These are phyloP conservation scores for Caenorhabditis sulstoni DNA, from an alignment of 2,888 invertebrate species.

Conservation along the genomic window DNA sequence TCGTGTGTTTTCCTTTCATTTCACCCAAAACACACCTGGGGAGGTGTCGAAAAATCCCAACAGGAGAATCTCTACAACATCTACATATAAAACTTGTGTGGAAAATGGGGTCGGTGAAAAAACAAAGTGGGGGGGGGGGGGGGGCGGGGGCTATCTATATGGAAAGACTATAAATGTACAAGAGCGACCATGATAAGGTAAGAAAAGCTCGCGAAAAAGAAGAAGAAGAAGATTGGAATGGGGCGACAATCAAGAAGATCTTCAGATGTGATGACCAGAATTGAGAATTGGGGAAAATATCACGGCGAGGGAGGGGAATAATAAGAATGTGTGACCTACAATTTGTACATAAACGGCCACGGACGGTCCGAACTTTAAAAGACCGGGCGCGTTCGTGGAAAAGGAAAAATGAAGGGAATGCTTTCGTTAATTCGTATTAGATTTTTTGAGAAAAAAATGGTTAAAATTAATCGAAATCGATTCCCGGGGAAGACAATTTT, in stretches of 20 bases:
- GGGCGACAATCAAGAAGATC: constrained; percentile 33
- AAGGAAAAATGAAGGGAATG: constrained; percentile 26
- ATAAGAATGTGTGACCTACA: constrained; percentile 17
- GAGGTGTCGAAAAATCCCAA: constrained; percentile 31
- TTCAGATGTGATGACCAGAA: constrained; percentile 32
- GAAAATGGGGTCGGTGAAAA: constrained; percentile 21
- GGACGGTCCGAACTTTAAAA: constrained; percentile 29
- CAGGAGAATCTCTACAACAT: constrained; percentile 31
- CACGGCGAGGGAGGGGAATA: neutral
- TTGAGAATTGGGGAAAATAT: constrained; percentile 20
- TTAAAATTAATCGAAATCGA: constrained; percentile 57
- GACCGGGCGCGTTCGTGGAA: constrained; percentile 15
- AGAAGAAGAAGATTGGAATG: constrained; percentile 5
- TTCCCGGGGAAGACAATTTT: constrained; percentile 25
- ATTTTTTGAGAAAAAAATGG: constrained; percentile 48
- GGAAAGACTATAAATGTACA: constrained; percentile 35
- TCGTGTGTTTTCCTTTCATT: constrained; percentile 42
- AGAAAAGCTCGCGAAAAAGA: constrained; percentile 33
- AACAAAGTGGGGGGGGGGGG: constrained; percentile 2
- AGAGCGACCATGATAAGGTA: constrained; percentile 23
- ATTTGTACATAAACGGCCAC: constrained; percentile 36
- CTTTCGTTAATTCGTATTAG: constrained; percentile 54
- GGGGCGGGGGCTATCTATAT: no score
- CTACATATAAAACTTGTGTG: constrained; percentile 49
- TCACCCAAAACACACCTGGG: constrained; percentile 46